These are phyloP conservation scores for Cataglyphis albicans DNA, from an alignment of 2,888 invertebrate species.

Conservation along the genomic window DNA sequence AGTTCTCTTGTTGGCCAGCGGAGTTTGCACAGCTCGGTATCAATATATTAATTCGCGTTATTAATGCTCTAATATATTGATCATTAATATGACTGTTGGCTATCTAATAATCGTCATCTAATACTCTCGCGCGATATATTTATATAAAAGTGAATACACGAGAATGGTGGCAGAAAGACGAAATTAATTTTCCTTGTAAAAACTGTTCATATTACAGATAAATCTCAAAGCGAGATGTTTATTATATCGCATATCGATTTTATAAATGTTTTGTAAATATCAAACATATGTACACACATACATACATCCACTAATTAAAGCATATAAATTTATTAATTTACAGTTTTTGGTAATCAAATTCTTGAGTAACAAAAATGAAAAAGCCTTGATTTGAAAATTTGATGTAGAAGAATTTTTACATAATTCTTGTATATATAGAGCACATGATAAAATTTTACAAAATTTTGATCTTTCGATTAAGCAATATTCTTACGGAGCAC, in stretches of 20 bases:
- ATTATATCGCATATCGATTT: neutral
- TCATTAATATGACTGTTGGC: conserved; percentile 17
- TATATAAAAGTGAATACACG: neutral
- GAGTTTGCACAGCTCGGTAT: conserved; percentile 30
- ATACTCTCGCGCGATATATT: neutral
- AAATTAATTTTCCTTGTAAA: neutral
- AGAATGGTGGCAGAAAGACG: neutral
- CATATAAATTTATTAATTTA: neutral
- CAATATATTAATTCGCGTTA: conserved; percentile 39
- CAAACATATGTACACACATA: neutral
- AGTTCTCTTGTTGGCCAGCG: conserved; percentile 25
- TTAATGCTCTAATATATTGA: conserved; percentile 36
- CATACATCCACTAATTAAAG: neutral
- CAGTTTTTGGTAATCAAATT: neutral
- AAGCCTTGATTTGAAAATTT: neutral
- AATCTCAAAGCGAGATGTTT: neutral
- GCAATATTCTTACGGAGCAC: neutral
- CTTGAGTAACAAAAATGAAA: neutral
- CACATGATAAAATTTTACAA: neutral
- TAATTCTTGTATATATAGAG: neutral
- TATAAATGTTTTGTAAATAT: neutral
- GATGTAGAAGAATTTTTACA: neutral
- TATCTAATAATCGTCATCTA: conserved; percentile 24
- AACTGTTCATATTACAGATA: neutral
- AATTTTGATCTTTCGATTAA: neutral